Percentiles rank a stretch among this genome's conserved stretches.
Conservation (phyloP, 2,888 invertebrate genomes). For the Harpalus rufipes region DNA sequence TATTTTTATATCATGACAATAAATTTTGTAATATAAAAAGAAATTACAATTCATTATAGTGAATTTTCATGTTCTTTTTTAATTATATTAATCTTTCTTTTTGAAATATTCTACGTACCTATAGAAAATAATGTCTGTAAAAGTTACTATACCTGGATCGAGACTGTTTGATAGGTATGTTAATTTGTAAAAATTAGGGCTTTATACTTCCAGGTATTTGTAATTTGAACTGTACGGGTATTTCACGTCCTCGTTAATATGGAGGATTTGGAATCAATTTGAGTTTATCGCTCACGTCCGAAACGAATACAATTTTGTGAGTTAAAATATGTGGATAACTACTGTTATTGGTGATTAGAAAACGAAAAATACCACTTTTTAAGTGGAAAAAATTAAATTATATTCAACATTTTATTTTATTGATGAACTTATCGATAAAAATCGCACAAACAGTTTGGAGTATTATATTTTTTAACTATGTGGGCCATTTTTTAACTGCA, state of each 20-base stretch:
- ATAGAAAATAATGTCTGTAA: slow-evolving; percentile 55
- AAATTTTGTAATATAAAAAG: slow-evolving; percentile 6
- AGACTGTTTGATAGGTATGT: slow-evolving; percentile 27
- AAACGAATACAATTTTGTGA: slow-evolving; percentile 39
- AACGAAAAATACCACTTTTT: slow-evolving; percentile 14
- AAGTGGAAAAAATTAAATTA: not conserved
- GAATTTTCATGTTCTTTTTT: not conserved
- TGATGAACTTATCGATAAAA: slow-evolving; percentile 39
- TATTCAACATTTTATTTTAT: slow-evolving; percentile 17
- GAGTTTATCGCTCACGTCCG: slow-evolving; percentile 36
- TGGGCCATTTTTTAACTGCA: slow-evolving; percentile 28
- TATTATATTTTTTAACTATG: slow-evolving; percentile 44
- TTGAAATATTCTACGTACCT: slow-evolving; percentile 29
- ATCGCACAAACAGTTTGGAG: slow-evolving; percentile 62
- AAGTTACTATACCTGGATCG: slow-evolving; percentile 57
- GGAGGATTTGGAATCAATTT: slow-evolving; percentile 1
- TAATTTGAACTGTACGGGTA: slow-evolving; percentile 32
- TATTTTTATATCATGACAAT: slow-evolving; percentile 4
- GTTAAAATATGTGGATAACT: slow-evolving; percentile 33
- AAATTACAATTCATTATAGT: not conserved
- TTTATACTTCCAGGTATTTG: slow-evolving; percentile 33
- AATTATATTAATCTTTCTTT: not conserved
- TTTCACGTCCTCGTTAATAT: slow-evolving; percentile 27
- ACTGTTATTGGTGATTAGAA: slow-evolving; percentile 27
- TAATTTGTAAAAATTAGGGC: slow-evolving; percentile 27